phyloP scores from a whole-genome alignment of 2,888 invertebrate genomes.

The Agrotis puta region DNA sequence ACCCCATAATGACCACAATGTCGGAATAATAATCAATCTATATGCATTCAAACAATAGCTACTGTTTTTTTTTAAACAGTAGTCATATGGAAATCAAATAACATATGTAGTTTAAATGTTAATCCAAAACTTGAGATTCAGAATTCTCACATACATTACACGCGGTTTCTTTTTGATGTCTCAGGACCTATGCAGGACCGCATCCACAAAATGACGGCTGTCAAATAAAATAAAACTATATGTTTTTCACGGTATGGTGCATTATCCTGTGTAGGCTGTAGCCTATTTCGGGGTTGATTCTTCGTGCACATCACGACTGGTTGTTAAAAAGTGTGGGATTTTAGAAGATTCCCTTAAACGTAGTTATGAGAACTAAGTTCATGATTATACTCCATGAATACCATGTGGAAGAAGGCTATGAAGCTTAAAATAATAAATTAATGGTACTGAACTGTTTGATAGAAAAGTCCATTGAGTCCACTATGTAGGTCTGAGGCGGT shows the following conservation, averaged over 20 bases:
- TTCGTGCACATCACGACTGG: conserved; percentile 61
- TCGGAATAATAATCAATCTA: conserved; percentile 69
- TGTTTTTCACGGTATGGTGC: conserved; percentile 10
- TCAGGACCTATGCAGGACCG: conserved; percentile 47
- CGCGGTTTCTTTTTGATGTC: conserved; percentile 73
- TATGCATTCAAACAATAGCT: conserved; percentile 71
- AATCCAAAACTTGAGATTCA: conserved; percentile 72
- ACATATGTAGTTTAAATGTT: conserved; percentile 75
- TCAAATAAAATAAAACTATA: conserved; percentile 34
- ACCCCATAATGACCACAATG: conserved; percentile 45
- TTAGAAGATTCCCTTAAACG: not conserved
- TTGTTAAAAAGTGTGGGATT: conserved; percentile 50
- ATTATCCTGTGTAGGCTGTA: conserved; percentile 22
- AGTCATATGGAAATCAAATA: conserved; percentile 73
- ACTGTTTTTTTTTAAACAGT: conserved; percentile 75
- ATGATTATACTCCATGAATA: conserved; percentile 9
- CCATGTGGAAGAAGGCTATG: not conserved
- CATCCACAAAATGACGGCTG: conserved; percentile 24
- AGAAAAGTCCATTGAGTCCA: not conserved
- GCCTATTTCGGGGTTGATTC: conserved; percentile 51
- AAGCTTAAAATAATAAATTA: not conserved
- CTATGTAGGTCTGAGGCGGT: not conserved
- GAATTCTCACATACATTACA: conserved; percentile 80
- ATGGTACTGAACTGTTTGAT: not conserved
- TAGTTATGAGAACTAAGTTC: conserved; percentile 3